Evolutionary conservation across 1,140 invertebrate genomes (phyloP), one percentile per base, ranked within the genome.

Genomic region (Heterodera schachtii): DNA sequence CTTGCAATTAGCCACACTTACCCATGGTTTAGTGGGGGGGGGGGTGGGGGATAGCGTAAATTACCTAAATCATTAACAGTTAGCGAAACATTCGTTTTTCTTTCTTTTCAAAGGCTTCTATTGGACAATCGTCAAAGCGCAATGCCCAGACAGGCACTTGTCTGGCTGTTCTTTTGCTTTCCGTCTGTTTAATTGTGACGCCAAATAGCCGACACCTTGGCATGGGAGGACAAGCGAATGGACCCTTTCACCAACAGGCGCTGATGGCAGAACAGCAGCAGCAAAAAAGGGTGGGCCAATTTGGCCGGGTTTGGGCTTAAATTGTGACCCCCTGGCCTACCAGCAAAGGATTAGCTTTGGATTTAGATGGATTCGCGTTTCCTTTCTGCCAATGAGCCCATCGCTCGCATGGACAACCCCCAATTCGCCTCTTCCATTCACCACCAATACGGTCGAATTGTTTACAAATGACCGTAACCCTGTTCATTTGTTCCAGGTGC

Each of bases 71-170:
- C 43, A 13, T 16, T 46, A 73, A 13, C 41, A 73, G 2, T 52
- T 52, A 11, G 49, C 6, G 0, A 52, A 52, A 52, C 11, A 8
- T 52, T 52, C 49, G 6, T 52, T 52, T 11, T 11, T 2, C 49
- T 52, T 52, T 52, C 49, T 52, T 70, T 70, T 43, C 75, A 41
- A 8, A 86, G 83, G 52, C 79, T n/a, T 78, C 69, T 11, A 31
- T 82, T 49, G 77, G 70, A 21, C 85, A 83, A 43, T 77, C 80
- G n/a, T 52, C 87, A 11, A 89, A 88, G 41, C 44, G 84, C 16
- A 84, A 78, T 21, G 81, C 86, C 41, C 88, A 89, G 81, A 87
- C 89, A 3, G 87, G 88, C 19, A 89, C 89, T 11, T 89, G 88
- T 75, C 78, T 89, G 8, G 88, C 88, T 21, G 88, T 89, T 2